Conservation (phyloP, 1,140 invertebrate species). For the Oncopeltus fasciatus region DNA sequence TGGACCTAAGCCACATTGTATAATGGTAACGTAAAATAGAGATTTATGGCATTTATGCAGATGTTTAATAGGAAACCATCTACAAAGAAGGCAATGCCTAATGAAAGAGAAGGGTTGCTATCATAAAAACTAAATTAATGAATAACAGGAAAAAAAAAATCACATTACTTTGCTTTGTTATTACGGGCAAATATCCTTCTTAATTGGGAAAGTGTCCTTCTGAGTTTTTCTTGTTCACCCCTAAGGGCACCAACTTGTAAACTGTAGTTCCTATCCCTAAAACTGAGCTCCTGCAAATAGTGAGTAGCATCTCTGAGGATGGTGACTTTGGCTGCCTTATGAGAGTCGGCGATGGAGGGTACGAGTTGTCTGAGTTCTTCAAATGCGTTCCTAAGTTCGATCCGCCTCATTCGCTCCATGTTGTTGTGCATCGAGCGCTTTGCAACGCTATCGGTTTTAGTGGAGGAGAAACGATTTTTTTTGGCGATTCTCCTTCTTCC, state of each 20-base stretch:
- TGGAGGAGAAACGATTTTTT: background rate
- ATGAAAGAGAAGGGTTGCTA: background rate
- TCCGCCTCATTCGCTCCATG: constrained; percentile 73
- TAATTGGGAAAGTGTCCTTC: constrained; percentile 35
- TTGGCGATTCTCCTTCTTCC: constrained; percentile 18
- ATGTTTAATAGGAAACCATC: no score
- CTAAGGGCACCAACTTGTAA: constrained; percentile 38
- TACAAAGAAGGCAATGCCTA: no score
- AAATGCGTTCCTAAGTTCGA: constrained; percentile 70
- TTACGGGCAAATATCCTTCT: constrained; percentile 24
- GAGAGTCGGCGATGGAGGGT: constrained; percentile 57
- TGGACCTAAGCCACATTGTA: background rate
- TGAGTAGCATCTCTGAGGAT: constrained; percentile 64
- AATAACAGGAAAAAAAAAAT: background rate
- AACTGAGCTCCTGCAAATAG: constrained; percentile 47
- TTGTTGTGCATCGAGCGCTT: constrained; percentile 79
- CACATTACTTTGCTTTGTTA: background rate
- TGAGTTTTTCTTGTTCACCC: constrained; percentile 39
- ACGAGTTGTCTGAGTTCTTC: constrained; percentile 62
- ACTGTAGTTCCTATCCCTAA: constrained; percentile 34
- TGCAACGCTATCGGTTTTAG: no score
- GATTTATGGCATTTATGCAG: background rate
- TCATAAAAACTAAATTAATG: constrained; percentile 2
- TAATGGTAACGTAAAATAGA: constrained; percentile 3
- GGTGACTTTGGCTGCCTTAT: constrained; percentile 70